Percentiles rank a stretch among this genome's conserved stretches.
phyloP scores from a whole-genome alignment of 2,888 invertebrate species.

The Archips crataeganus region DNA sequence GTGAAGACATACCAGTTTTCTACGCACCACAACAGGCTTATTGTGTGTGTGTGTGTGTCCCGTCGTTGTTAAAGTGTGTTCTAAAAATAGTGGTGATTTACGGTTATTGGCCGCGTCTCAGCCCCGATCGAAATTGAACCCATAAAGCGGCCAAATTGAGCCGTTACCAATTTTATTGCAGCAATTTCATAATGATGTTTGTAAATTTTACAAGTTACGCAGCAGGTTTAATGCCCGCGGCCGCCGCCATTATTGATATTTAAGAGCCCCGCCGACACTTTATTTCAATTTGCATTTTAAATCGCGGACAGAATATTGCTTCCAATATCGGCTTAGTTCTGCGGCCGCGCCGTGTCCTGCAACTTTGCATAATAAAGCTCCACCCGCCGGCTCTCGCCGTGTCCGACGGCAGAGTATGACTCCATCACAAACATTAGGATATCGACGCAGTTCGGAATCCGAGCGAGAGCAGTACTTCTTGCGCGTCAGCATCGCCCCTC shows the following conservation, averaged over 20 bases:
- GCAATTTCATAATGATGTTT: conserved; percentile 26
- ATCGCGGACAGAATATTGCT: conserved; percentile 17
- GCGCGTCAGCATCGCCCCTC: background rate
- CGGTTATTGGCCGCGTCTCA: background rate
- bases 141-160: conserved; percentile 12
- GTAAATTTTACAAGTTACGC: conserved; percentile 16
- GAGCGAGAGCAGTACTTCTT: background rate
- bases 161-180: conserved; percentile 18
- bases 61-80: background rate
- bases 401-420: background rate
- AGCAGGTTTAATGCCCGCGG: conserved; percentile 5
- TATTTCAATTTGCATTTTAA: conserved; percentile 29
- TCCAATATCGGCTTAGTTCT: conserved; percentile 17
- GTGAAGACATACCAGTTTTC: too few relatives aligned
- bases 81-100: conserved; percentile 4
- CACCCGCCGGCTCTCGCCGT: background rate
- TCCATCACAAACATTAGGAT: background rate
- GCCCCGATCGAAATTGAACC: conserved; percentile 2
- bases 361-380: conserved; percentile 14
- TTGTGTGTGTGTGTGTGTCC: background rate
- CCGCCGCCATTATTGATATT: conserved; percentile 21
- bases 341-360: conserved; percentile 4
- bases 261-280: conserved; percentile 21
- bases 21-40: background rate
- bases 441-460: background rate